Evolutionary conservation across 2,888 invertebrate species (phyloP).

Genomic region (Schrankia costaestrigalis): DNA sequence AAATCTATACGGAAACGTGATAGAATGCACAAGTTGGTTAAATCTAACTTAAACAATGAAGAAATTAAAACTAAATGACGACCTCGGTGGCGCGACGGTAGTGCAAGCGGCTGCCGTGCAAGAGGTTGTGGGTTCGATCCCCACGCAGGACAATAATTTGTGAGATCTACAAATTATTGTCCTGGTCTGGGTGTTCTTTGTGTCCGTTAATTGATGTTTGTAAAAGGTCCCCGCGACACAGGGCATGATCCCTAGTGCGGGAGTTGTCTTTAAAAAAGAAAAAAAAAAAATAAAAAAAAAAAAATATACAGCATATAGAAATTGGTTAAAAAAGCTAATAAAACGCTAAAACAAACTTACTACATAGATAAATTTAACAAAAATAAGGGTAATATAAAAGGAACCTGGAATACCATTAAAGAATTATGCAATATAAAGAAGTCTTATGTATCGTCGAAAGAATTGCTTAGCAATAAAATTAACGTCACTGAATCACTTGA

Average conservation of each 20-base stretch:
- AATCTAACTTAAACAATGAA: too few relatives aligned
- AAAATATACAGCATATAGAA: neutral
- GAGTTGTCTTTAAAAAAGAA: too few relatives aligned
- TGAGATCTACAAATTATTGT: too few relatives aligned
- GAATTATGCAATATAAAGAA: neutral
- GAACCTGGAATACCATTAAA: conserved; percentile 1
- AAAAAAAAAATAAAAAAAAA: too few relatives aligned
- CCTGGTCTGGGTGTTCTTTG: too few relatives aligned
- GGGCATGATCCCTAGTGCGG: too few relatives aligned
- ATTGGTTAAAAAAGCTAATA: neutral
- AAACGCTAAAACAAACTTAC: neutral
- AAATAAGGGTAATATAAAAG: neutral
- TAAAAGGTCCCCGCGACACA: too few relatives aligned
- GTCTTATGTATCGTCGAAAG: neutral
- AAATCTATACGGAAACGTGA: neutral
- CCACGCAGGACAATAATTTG: too few relatives aligned
- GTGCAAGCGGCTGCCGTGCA: too few relatives aligned
- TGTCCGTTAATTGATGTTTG: too few relatives aligned
- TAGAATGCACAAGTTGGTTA: neutral
- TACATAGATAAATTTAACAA: neutral
- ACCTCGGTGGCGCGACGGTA: too few relatives aligned
- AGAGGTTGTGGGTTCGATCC: too few relatives aligned
- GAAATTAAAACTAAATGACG: neutral
- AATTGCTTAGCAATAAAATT: neutral
- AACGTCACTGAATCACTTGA: neutral